Conservation (phyloP, 2,888 invertebrate species). For the Tenthredo scrophulariae region DNA sequence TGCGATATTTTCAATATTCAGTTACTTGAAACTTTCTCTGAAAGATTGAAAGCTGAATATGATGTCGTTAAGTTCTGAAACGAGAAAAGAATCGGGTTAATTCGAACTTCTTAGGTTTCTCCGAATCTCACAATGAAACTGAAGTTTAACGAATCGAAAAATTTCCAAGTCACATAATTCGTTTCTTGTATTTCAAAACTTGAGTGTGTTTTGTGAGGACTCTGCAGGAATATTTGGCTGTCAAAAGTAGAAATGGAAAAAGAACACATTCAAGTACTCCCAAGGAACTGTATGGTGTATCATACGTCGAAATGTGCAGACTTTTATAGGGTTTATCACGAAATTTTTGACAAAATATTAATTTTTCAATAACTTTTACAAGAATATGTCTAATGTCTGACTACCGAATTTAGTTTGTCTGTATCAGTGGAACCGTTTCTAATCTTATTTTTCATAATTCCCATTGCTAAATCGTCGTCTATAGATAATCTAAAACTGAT, state of each 20-base stretch:
- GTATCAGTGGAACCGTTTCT: neutral
- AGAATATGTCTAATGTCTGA: neutral
- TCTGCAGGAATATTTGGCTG: neutral
- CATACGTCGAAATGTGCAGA: too few species aligned
- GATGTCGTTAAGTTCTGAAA: slow-evolving; percentile 16
- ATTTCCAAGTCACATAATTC: too few species aligned
- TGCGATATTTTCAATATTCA: neutral
- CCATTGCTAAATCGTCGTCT: neutral
- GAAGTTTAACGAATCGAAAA: neutral
- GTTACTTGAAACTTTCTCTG: neutral
- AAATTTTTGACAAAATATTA: neutral
- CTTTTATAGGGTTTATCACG: too few species aligned
- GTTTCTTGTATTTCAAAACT: too few species aligned
- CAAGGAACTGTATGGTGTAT: neutral
- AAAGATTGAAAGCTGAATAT: slow-evolving; percentile 24
- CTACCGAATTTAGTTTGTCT: neutral
- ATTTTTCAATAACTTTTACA: neutral
- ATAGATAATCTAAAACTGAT: neutral
- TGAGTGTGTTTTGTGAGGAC: neutral
- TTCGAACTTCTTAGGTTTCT: neutral
- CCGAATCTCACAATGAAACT: neutral
- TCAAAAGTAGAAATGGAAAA: neutral
- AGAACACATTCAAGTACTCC: neutral
- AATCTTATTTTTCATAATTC: neutral
- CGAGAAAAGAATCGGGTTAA: neutral